Evolutionary conservation across 2,888 invertebrate genomes (phyloP).

Genomic region (Andrena bucephala): DNA sequence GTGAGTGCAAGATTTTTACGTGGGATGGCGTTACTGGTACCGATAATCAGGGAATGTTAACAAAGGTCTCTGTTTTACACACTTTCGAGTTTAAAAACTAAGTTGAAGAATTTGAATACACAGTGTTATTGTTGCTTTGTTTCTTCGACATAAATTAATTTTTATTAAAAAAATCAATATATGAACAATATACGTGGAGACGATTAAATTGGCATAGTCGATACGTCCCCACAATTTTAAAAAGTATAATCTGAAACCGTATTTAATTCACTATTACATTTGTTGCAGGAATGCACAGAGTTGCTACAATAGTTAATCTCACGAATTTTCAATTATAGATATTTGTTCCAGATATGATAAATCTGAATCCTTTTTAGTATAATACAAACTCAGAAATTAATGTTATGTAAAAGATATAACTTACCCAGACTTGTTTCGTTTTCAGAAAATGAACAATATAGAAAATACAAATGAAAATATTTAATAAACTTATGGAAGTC

Average conservation of each 20-base stretch:
- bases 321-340: too few relatives aligned
- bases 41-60: neutral
- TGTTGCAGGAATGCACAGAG: too few relatives aligned
- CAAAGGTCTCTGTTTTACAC: neutral
- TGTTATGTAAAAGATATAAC: too few relatives aligned
- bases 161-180: neutral
- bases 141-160: neutral
- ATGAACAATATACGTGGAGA: neutral
- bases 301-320: too few relatives aligned
- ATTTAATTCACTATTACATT: too few relatives aligned
- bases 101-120: too few relatives aligned
- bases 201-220: neutral
- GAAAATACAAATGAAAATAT: neutral
- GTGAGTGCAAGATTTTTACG: neutral
- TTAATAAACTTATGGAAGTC: neutral
- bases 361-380: too few relatives aligned
- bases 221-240: too few relatives aligned
- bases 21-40: constrained; percentile 27
- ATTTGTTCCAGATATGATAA: too few relatives aligned
- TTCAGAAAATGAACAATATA: neutral
- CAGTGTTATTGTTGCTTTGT: neutral
- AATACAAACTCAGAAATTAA: too few relatives aligned
- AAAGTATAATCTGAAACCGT: too few relatives aligned
- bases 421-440: too few relatives aligned
- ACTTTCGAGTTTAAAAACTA: neutral